Base-by-base conservation (phyloP, 2,888 invertebrate genomes). In the Ennomos quercinarius region DNA sequence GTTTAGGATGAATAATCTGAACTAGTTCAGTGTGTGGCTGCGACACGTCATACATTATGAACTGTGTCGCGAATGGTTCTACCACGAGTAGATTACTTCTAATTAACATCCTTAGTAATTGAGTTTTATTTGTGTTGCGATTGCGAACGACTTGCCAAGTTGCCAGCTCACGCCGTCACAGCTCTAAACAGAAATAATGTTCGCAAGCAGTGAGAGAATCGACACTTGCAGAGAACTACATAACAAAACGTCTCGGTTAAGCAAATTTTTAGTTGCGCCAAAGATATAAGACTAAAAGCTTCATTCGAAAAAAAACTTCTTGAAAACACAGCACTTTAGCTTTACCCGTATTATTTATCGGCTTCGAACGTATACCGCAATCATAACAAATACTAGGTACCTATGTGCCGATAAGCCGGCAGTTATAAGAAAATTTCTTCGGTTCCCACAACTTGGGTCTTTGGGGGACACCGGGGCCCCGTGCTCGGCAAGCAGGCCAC, bases 1-100 rank as follows among this genome's bases (percentile, higher is more conserved):
- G 47, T 65, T 47, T 59, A 47, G 63, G 64, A 71, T 78, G 75
- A 78, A 78, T 77, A 75, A 77, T 78, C 75, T 71, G 70, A 74
- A 74, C 73, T 77, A 73, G 73, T 69, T 73, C 67, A 70, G 67
- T 69, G 70, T 77, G 70, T 67, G 66, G 62, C 55, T 57, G 64
- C 66, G 68, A 67, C 65, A 64, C 70, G 67, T 61, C 69, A 70
- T 67, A 67, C 52, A 74, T 70, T 66, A 71, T 64, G 61, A 73
- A 72, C 68, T 66, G 67, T 67, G 65, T 70, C 67, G 73, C 66
- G 66, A 74, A 76, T 71, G 71, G 61, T 68, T 70, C 68, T 64
- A 70, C 71, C 73, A 75, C 68, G 68, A 62, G 13, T n/a, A 17
- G 48, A 27, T 27, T 27, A 27, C 43, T 42, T 36, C 45, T 57